A percentile compares a stretch with the other conserved stretches of the same genome.
Evolutionary conservation across 2,797 vertebrate species (phyloP).

Genomic region (Lophotriccus pileatus): DNA sequence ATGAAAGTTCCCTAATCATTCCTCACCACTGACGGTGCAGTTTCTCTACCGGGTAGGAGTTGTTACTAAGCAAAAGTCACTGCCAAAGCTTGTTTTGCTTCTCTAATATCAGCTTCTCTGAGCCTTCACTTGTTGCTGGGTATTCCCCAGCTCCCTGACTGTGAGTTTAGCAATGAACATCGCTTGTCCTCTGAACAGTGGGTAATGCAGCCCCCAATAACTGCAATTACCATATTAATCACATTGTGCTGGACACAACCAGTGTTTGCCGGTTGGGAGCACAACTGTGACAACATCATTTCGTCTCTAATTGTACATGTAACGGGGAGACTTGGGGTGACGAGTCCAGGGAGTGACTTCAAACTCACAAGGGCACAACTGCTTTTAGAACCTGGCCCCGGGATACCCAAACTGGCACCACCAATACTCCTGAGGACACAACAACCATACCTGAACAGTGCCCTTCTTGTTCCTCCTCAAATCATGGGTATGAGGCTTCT

Average conservation of each 20-base stretch:
- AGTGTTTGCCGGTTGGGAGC: neutral
- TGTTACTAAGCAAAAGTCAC: neutral
- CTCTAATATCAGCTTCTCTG: neutral
- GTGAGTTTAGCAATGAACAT: neutral
- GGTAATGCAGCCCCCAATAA: neutral
- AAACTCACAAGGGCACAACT: neutral
- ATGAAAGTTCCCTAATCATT: neutral
- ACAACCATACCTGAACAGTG: neutral
- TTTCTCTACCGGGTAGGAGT: neutral
- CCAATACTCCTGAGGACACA: neutral
- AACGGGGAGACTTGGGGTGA: neutral
- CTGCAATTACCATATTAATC: neutral
- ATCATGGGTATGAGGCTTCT: neutral
- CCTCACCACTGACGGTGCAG: neutral
- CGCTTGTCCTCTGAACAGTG: neutral
- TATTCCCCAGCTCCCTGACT: neutral
- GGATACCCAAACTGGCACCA: neutral
- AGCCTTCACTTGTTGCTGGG: neutral
- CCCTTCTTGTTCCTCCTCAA: neutral
- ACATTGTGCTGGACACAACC: neutral
- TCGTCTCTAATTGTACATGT: accelerated
- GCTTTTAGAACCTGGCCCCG: neutral
- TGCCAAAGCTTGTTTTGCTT: neutral
- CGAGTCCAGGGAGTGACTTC: neutral
- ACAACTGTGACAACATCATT: neutral